Base-by-base conservation (phyloP, 1,140 invertebrate species). In the Amphibalanus amphitrite region DNA sequence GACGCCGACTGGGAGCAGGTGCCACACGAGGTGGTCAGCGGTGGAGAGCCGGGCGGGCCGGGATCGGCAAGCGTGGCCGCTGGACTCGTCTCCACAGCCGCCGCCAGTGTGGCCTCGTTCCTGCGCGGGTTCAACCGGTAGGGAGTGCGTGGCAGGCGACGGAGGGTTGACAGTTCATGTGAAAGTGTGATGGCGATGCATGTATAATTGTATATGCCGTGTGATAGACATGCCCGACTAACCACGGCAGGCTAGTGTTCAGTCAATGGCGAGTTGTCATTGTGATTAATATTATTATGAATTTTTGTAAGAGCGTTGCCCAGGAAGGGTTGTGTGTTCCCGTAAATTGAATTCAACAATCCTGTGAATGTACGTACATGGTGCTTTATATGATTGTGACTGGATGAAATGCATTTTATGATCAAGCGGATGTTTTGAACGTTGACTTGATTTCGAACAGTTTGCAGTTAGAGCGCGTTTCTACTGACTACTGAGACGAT, bases 1-100 rank as follows among this genome's bases (percentile, higher is more conserved):
- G 65, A 26, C 65, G 65, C 26, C 65, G 65, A 67, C 26, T 67
- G 65, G 65, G 65, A 67, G 28, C 65, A 67, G 28, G 65, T 67
- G 65, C 17, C 65, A 26, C 20, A 28, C 26, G 65, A 67, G 65
- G 65, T 28, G 65, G 10, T 25, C n/a, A 17, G 15, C 17, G 65
- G 6, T 26, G 28, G 26, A 3, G 65, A 67, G n/a, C n/a, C n/a
- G n/a, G 65, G 10, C 0, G 65, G 65, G 17, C 26, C 65, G 3
- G 28, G 26, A 3, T 67, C 65, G n/a, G 65, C 65, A 4, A 67
- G 65, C 65, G 65, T 67, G 3, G 65, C 65, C 65, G 28, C 65
- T 0, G 65, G 26, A 3, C 65, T 67, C 65, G 65, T 67, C 26
- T 67, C 65, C 26, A 67, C n/a, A 10, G 65, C 65, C 26, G 65